A percentile compares a stretch with the other conserved stretches of the same genome.
Evolutionary conservation across 2,113 vertebrate species (phyloP).

Genomic region (Ailurus styani): DNA sequence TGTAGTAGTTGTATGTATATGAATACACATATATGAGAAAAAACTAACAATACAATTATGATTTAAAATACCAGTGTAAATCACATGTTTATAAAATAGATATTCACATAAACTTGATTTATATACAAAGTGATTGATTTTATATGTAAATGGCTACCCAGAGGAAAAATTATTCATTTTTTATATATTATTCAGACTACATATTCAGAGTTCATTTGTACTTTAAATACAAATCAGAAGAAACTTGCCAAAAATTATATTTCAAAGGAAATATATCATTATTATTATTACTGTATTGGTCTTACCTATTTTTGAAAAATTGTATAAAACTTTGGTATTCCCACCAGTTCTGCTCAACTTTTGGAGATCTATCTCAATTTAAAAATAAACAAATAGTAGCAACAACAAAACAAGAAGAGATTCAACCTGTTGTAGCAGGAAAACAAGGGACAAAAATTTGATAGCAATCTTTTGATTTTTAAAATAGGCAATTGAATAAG

Average conservation of each 20-base stretch:
- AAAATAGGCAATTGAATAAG: background rate
- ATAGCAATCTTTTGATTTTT: background rate
- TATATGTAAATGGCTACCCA: background rate
- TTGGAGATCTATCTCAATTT: background rate
- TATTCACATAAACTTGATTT: background rate
- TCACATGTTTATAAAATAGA: conserved; percentile 9
- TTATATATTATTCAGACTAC: background rate
- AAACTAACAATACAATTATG: background rate
- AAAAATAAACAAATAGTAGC: background rate
- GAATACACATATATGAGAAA: background rate
- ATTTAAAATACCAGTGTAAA: background rate
- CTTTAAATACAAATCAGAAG: background rate
- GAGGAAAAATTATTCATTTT: background rate
- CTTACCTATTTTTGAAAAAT: background rate
- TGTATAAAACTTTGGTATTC: background rate
- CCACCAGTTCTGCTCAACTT: background rate
- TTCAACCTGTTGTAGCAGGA: background rate
- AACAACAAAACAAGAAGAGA: background rate
- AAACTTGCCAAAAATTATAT: background rate
- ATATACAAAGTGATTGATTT: background rate
- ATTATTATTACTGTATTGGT: background rate
- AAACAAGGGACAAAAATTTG: background rate
- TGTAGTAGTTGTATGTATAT: background rate
- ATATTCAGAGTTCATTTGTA: background rate
- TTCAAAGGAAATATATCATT: background rate